A percentile compares a stretch with the other conserved stretches of the same genome.
Evolutionary conservation across 1,140 invertebrate species (phyloP).

Genomic region (Adoxophyes honmai): DNA sequence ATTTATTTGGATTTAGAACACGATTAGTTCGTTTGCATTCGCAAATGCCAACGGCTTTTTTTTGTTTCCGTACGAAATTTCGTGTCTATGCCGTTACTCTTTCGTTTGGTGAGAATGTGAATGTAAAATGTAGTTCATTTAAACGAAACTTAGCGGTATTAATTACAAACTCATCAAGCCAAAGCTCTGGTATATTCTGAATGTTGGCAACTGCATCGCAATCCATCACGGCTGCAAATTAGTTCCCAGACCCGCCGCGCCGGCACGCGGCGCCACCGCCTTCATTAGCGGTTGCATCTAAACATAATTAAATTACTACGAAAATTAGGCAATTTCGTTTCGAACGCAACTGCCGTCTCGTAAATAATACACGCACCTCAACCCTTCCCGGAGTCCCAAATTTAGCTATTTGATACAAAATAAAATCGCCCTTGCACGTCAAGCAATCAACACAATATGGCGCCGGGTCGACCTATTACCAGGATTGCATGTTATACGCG

Average conservation of each 20-base stretch:
- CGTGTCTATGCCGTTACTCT: too few relatives aligned
- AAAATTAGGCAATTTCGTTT: slow-evolving; percentile 23
- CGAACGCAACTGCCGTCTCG: slow-evolving; percentile 34
- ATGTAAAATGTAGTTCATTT: too few relatives aligned
- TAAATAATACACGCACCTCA: slow-evolving; percentile 54
- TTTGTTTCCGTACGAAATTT: too few relatives aligned
- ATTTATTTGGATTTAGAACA: slow-evolving; percentile 32
- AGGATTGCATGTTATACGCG: slow-evolving; percentile 48
- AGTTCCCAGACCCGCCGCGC: slow-evolving; percentile 57
- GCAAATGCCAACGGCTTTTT: not conserved
- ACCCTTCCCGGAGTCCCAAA: slow-evolving; percentile 42
- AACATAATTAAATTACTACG: slow-evolving; percentile 26
- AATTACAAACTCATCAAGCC: slow-evolving; percentile 33
- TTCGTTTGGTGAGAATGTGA: too few relatives aligned
- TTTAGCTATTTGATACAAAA: slow-evolving; percentile 54
- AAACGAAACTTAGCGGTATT: too few relatives aligned
- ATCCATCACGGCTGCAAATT: slow-evolving; percentile 66
- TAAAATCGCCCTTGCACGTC: slow-evolving; percentile 58
- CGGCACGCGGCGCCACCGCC: slow-evolving; percentile 59
- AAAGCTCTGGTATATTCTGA: slow-evolving; percentile 20
- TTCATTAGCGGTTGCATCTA: slow-evolving; percentile 66
- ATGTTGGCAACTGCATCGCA: slow-evolving; percentile 25
- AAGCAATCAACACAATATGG: slow-evolving; percentile 68
- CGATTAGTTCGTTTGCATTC: slow-evolving; percentile 16
- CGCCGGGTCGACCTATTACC: slow-evolving; percentile 60